Evolutionary conservation across 2,113 vertebrate genomes (phyloP).

Genomic region (Pedionomus torquatus): DNA sequence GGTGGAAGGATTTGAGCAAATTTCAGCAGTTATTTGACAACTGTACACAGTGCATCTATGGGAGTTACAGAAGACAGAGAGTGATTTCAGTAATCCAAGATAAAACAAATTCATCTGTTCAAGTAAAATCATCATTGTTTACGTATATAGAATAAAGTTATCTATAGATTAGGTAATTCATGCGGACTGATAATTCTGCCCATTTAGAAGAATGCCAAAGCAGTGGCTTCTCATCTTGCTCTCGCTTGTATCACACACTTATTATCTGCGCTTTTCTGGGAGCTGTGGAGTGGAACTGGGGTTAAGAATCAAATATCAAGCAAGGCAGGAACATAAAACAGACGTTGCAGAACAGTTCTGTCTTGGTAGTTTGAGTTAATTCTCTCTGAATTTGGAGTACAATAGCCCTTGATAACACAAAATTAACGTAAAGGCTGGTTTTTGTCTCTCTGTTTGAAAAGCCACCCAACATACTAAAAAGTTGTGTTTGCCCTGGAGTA

Average conservation of each 20-base stretch:
- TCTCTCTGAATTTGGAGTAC: constrained; percentile 1
- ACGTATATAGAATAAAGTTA: neutral
- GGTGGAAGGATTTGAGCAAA: neutral
- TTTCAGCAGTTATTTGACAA: neutral
- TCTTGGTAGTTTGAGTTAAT: constrained; percentile 36
- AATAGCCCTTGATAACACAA: neutral
- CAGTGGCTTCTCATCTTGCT: neutral
- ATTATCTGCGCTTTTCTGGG: neutral
- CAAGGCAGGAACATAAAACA: constrained; percentile 31
- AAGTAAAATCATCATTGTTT: neutral
- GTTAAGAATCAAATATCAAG: constrained; percentile 30
- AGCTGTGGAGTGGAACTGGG: neutral
- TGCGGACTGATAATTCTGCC: neutral
- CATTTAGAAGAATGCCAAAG: neutral
- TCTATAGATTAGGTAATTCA: neutral
- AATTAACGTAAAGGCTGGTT: neutral
- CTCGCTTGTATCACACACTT: neutral
- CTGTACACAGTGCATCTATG: neutral
- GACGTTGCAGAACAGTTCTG: neutral
- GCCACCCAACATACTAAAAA: neutral
- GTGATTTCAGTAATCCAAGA: neutral
- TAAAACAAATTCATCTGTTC: neutral
- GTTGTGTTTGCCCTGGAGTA: neutral
- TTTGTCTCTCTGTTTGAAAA: neutral
- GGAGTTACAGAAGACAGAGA: neutral